Evolutionary conservation across 2,113 vertebrate genomes (phyloP).

Genomic region (Microtus montanus): DNA sequence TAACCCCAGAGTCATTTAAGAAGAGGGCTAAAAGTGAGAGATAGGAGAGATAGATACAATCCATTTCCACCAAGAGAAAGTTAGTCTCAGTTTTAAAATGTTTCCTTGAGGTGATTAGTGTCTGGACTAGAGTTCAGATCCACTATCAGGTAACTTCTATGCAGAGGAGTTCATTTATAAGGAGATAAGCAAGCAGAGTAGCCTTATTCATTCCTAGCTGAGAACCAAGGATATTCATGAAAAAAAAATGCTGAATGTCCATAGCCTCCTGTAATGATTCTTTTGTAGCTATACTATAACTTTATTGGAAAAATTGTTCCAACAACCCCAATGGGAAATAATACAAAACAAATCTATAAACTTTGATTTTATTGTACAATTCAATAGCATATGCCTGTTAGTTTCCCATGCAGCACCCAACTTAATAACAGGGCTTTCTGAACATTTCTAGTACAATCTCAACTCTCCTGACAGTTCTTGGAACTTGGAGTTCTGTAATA

Average conservation of each 20-base stretch:
- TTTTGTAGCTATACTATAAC: no score
- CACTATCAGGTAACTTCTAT: no score
- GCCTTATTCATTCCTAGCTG: not conserved
- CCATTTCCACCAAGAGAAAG: not conserved
- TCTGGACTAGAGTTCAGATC: no score
- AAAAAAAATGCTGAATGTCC: not conserved
- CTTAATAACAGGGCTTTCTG: not conserved
- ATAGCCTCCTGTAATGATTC: not conserved
- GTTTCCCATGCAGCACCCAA: not conserved
- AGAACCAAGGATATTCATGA: not conserved
- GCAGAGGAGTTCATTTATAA: not conserved
- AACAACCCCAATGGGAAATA: not conserved
- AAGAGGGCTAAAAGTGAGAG: not conserved
- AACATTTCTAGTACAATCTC: not conserved
- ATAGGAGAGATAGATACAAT: not conserved
- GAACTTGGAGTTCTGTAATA: not conserved
- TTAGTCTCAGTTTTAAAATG: not conserved
- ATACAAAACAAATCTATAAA: not conserved
- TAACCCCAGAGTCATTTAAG: not conserved
- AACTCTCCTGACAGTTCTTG: not conserved
- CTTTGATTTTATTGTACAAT: not conserved
- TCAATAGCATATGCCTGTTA: not conserved
- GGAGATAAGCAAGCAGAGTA: not conserved
- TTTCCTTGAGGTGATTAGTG: not conserved
- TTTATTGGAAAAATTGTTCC: no score